Evolutionary conservation across 2,797 vertebrate genomes (phyloP), one percentile per base, ranked within the genome.

Genomic region (Etheostoma nigrum): DNA sequence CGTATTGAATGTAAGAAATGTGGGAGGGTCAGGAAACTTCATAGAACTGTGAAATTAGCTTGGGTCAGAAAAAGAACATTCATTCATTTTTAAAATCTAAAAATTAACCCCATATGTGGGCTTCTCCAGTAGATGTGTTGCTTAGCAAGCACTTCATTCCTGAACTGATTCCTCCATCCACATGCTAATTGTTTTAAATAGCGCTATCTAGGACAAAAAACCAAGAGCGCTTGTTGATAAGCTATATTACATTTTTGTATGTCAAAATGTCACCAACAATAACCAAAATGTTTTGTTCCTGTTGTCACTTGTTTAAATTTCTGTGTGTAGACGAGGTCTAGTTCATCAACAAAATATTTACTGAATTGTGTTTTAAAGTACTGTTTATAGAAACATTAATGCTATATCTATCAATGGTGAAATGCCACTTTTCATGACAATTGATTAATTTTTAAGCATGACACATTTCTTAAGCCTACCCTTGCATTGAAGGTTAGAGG

Each of bases 1-100:
- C 97, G 97, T 98, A 99, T 96, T 99, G 98, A 99, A 99, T 99
- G 98, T 99, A 98, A 97, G 97, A 96, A 96, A 95, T 90, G 96
- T 92, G 92, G 96, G 97, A 96, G 97, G 97, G 96, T 97, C 97
- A 97, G 97, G 96, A 96, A 97, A 92, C 96, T 96, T 97, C 96
- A 96, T 94, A 95, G 96, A 99, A 99, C 98, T 99, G 98, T 99
- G 98, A 99, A 99, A 97, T 96, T 96, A 94, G 96, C 95, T 96
- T 97, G 97, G 98, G 98, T 99, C 98, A 96, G 97, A 98, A 98
- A 97, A 92, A 89, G 97, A 95, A 96, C 96, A 96, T 97, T 96
- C 94, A 95, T 96, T 96, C 84, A 93, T 80, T 76, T 76, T 68
- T 78, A 15, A 44, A 44, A 44, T 78, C 93, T 91, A 94, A 95